Conservation (phyloP, 2,888 invertebrate species). For the Ectobius pallidus region DNA sequence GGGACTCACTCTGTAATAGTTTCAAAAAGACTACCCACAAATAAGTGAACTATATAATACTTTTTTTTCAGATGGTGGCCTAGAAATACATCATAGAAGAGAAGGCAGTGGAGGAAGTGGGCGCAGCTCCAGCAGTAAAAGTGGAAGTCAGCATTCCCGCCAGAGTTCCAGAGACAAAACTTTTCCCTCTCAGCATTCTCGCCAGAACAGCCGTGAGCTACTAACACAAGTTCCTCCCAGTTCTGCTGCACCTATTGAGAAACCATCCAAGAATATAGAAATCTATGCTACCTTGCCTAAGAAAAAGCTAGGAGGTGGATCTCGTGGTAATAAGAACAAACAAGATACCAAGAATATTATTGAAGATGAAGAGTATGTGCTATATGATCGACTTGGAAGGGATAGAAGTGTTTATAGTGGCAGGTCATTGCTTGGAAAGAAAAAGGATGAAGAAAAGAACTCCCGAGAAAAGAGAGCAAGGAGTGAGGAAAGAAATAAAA, state of each 20-base stretch:
- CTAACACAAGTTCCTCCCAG: slow-evolving; percentile 50
- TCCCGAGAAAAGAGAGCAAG: slow-evolving; percentile 78
- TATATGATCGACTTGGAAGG: slow-evolving; percentile 69
- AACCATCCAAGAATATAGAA: slow-evolving; percentile 67
- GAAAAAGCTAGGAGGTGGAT: slow-evolving; percentile 67
- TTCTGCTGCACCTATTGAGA: slow-evolving; percentile 44
- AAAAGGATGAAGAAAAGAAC: slow-evolving; percentile 71
- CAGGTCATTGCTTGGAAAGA: slow-evolving; percentile 54
- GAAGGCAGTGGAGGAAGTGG: slow-evolving; percentile 74
- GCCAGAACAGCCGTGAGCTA: slow-evolving; percentile 67
- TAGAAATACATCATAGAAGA: slow-evolving; percentile 71
- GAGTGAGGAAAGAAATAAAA: slow-evolving; percentile 84
- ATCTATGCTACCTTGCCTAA: slow-evolving; percentile 91
- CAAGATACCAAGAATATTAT: slow-evolving; percentile 62
- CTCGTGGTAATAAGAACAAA: slow-evolving; percentile 39
- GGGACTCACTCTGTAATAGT: no score
- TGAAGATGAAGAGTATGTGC: slow-evolving; percentile 73
- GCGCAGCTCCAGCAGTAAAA: slow-evolving; percentile 45
- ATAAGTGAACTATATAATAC: no score
- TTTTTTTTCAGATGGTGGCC: slow-evolving; percentile 53
- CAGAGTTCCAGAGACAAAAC: slow-evolving; percentile 73
- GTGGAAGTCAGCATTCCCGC: slow-evolving; percentile 70
- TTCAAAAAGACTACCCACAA: no score
- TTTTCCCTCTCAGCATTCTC: slow-evolving; percentile 59
- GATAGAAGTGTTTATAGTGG: slow-evolving; percentile 54